Conservation (phyloP, 2,113 vertebrate genomes). For the Conger conger region DNA sequence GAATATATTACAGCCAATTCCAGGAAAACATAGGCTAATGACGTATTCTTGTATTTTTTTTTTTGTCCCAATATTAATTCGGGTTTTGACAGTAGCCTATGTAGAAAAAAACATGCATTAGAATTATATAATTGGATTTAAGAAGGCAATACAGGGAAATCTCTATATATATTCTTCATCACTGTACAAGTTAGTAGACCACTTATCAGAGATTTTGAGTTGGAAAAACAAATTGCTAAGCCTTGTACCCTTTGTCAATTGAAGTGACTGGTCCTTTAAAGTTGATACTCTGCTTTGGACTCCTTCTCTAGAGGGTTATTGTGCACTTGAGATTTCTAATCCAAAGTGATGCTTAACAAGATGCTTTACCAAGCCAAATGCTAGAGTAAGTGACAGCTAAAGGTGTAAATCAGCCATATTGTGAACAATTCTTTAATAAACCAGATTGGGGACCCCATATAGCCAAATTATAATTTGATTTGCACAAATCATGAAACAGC, state of each 20-base stretch:
- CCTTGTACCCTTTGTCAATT: conserved; percentile 36
- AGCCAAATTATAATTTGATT: not conserved
- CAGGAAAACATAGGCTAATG: too few relatives aligned
- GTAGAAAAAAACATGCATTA: too few relatives aligned
- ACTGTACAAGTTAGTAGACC: conserved; percentile 38
- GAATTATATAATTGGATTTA: conserved; percentile 8
- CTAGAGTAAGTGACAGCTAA: conserved; percentile 27
- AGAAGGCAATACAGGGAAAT: conserved; percentile 32
- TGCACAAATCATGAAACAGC: not conserved
- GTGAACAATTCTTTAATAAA: conserved; percentile 13
- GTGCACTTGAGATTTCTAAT: conserved; percentile 49
- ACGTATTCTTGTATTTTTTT: too few relatives aligned
- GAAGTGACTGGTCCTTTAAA: conserved; percentile 47
- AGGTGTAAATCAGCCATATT: conserved; percentile 13
- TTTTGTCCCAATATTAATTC: not conserved
- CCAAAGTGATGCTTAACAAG: conserved; percentile 51
- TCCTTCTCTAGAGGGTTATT: conserved; percentile 35
- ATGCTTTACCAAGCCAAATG: conserved; percentile 41
- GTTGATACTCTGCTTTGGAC: conserved; percentile 36
- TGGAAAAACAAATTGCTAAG: conserved; percentile 40
- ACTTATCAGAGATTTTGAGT: conserved; percentile 28
- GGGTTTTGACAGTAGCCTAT: not conserved
- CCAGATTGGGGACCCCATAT: not conserved
- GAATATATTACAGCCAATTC: too few relatives aligned
- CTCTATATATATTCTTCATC: conserved; percentile 30